Evolutionary conservation across 2,797 vertebrate species (phyloP).

Genomic region (Tarsius wallacei): DNA sequence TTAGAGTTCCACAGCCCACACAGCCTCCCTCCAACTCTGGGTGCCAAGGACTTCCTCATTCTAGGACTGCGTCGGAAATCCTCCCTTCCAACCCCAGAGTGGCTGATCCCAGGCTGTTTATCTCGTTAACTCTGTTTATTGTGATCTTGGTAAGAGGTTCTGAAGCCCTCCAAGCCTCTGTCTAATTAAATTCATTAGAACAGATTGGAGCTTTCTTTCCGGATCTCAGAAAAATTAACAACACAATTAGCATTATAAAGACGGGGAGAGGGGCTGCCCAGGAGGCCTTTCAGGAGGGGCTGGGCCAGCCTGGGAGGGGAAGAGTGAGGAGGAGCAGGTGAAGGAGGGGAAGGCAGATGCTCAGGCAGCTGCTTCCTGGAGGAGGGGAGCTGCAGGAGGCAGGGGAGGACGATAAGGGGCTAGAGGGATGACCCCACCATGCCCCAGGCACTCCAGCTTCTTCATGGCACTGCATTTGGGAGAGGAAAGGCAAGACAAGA

Average conservation of each 20-base stretch:
- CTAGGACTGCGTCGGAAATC: not conserved
- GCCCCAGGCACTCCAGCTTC: conserved; percentile 25
- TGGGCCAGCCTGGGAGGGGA: conserved; percentile 14
- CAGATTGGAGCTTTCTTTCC: conserved; percentile 88
- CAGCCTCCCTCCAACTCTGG: not conserved
- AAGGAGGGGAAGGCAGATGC: conserved; percentile 72
- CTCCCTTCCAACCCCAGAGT: not conserved
- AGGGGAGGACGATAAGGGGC: not conserved
- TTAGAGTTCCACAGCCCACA: too few relatives aligned
- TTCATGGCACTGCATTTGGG: not conserved
- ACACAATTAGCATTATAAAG: conserved; percentile 84
- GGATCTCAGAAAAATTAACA: conserved; percentile 81
- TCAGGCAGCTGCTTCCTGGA: conserved; percentile 77
- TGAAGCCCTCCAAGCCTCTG: conserved; percentile 87
- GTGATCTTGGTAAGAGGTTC: conserved; percentile 89
- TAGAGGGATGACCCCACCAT: not conserved
- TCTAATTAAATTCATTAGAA: conserved; percentile 91
- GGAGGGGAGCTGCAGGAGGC: not conserved
- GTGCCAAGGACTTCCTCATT: not conserved
- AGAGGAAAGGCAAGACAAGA: not conserved
- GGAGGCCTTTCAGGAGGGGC: conserved; percentile 68
- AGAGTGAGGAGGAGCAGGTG: conserved; percentile 75
- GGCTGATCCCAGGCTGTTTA: conserved; percentile 73
- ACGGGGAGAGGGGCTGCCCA: conserved; percentile 66
- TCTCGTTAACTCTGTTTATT: conserved; percentile 89